phyloP scores from a whole-genome alignment of 1,140 invertebrate genomes.

The Octopus bimaculoides region DNA sequence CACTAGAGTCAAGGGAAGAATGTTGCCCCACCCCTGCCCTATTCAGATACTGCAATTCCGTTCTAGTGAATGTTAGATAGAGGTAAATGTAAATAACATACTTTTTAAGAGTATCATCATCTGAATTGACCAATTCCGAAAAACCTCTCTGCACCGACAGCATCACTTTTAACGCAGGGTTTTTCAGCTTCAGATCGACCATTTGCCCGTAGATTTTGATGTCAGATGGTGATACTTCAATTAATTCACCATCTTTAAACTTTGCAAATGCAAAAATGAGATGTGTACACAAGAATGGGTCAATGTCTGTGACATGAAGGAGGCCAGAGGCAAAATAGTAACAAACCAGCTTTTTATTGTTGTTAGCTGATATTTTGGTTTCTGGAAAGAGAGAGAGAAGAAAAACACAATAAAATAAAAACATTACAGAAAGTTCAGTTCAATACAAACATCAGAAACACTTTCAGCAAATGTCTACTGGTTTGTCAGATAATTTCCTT shows the following conservation, averaged over 20 bases:
- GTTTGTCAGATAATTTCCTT: too few relatives aligned
- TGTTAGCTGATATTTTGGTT: too few relatives aligned
- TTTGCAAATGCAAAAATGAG: conserved; percentile 23
- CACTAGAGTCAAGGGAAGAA: background rate
- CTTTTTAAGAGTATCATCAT: background rate
- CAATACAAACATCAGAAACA: too few relatives aligned
- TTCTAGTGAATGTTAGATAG: too few relatives aligned
- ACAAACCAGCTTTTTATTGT: conserved; percentile 16
- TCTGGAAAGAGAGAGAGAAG: too few relatives aligned
- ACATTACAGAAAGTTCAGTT: too few relatives aligned
- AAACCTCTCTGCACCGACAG: conserved; percentile 24
- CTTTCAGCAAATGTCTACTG: too few relatives aligned
- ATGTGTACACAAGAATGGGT: conserved; percentile 18
- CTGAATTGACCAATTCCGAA: conserved; percentile 10
- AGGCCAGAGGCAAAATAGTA: conserved; percentile 18
- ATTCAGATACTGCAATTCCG: too few relatives aligned
- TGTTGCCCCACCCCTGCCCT: background rate
- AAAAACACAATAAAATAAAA: too few relatives aligned
- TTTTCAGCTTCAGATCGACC: conserved; percentile 1
- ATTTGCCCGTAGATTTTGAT: background rate
- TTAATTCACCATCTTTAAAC: conserved; percentile 10
- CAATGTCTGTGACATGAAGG: conserved; percentile 5
- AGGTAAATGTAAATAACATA: background rate
- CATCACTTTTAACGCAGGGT: conserved; percentile 18
- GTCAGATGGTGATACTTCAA: background rate